Evolutionary conservation across 2,888 invertebrate species (phyloP).

Genomic region (Auanema freiburgensis): DNA sequence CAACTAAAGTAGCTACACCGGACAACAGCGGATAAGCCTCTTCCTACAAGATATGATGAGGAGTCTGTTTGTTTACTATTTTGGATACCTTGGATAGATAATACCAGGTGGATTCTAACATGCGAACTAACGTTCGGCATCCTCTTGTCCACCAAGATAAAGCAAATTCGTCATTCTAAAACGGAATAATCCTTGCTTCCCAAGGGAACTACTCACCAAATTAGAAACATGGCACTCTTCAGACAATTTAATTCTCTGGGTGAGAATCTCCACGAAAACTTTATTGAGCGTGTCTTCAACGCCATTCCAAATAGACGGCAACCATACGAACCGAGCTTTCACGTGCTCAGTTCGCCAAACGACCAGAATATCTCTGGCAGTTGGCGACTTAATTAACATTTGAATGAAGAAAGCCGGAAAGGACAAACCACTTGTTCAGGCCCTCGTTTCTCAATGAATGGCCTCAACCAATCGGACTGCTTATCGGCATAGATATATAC

Average conservation of each 20-base stretch:
- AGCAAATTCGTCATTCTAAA: conserved; percentile 48
- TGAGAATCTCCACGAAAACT: conserved; percentile 33
- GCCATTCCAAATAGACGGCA: conserved; percentile 47
- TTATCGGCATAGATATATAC: conserved; percentile 49
- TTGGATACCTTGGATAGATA: conserved; percentile 40
- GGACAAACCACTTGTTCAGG: conserved; percentile 6
- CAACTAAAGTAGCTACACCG: conserved; percentile 45
- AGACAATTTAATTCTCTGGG: conserved; percentile 24
- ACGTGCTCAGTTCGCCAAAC: conserved; percentile 57
- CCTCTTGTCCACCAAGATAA: conserved; percentile 51
- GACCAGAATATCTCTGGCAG: conserved; percentile 48
- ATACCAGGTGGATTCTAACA: conserved; percentile 55
- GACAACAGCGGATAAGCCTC: conserved; percentile 59
- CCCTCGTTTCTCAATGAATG: conserved; percentile 43
- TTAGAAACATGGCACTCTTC: conserved; percentile 2
- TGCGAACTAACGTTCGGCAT: conserved; percentile 45
- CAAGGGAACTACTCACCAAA: conserved; percentile 3
- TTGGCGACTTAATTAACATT: conserved; percentile 12
- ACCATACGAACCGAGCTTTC: conserved; percentile 54
- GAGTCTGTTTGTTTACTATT: neutral
- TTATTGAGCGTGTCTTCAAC: conserved; percentile 34
- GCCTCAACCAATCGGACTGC: conserved; percentile 52
- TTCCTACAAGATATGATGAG: conserved; percentile 26
- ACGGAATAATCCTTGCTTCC: neutral
- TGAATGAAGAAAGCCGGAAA: neutral